phyloP scores from a whole-genome alignment of 1,140 invertebrate species.

The Schlechtendalia chinensis region DNA sequence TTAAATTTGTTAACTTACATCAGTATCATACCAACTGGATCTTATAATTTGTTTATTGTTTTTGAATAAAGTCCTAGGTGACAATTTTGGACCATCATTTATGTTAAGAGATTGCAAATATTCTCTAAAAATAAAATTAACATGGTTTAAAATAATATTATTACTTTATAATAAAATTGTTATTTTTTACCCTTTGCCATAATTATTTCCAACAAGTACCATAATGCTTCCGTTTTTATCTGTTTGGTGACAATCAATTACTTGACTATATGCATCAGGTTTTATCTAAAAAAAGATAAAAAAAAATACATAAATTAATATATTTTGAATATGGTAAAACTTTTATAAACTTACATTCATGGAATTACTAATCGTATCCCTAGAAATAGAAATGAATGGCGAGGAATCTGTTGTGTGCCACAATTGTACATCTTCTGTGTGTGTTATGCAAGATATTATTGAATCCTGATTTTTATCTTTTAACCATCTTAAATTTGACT shows the following conservation, averaged over 20 bases:
- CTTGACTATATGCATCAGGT: conserved; percentile 64
- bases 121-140: conserved; percentile 29
- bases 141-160: background rate
- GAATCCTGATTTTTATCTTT: conserved; percentile 51
- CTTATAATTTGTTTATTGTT: conserved; percentile 53
- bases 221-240: conserved; percentile 58
- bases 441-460: conserved; percentile 66
- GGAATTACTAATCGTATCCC: conserved; percentile 60
- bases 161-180: background rate
- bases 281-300: conserved; percentile 23
- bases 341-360: conserved; percentile 55
- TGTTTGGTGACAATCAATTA: conserved; percentile 62
- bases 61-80: conserved; percentile 47
- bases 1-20: conserved; percentile 40
- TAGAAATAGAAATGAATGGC: conserved; percentile 60
- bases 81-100: conserved; percentile 8
- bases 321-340: background rate
- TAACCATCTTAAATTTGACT: conserved; percentile 51
- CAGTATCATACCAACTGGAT: conserved; percentile 52
- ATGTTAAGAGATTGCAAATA: conserved; percentile 47
- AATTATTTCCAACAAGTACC: conserved; percentile 57
- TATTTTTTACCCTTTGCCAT: conserved; percentile 40
- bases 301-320: conserved; percentile 51
- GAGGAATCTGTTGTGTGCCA: conserved; percentile 68
- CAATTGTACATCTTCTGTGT: conserved; percentile 70